Evolutionary conservation across 2,113 vertebrate species (phyloP), one percentile per base, ranked within the genome.

Genomic region (Tonatia bakeri): DNA sequence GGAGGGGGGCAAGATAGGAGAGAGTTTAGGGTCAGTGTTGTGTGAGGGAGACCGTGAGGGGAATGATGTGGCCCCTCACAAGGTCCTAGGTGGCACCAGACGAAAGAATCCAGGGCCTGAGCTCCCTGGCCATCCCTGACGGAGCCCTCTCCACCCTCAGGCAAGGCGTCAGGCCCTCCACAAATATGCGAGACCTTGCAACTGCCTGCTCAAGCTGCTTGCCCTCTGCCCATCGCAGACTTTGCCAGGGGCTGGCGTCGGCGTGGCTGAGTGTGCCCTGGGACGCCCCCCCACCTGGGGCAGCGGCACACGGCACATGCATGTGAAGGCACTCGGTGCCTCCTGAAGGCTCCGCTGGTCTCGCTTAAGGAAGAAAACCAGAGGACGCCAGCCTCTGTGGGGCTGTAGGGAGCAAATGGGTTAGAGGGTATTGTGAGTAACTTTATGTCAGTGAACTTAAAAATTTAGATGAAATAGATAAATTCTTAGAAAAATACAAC

Each of bases 401-500:
- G 20, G 5, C 12, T 64, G 7, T 33, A 36, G 56, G 87, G 54
- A 52, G 50, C 6, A 31, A 38, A 52, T 33, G 59, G 86, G 20
- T 17, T 50, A 69, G n/a, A 56, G 10, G 36, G 10, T 4, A 38
- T 52, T 47, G 38, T 36, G 10, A 92, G 52, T 10, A 59, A 81
- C 36, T 54, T 70, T 20, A 67, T 40, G 20, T 40, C 40, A 40
- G 43, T 20, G 79, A 65, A 64, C 79, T 76, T 7, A 15, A 70
- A 77, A 70, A 45, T 36, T 22, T 52, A 95, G 56, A 50, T 43
- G 4, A 52, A 83, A 96, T 93, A 12, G 7, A 89, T 67, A 36
- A 33, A 9, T 77, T 81, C 43, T 82, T 47, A 94, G 79, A 52
- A 85, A 96, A 94, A 64, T 59, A 47, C n/a, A 73, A 67, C 59